Evolutionary conservation across 2,888 invertebrate genomes (phyloP), one percentile per base, ranked within the genome.

Genomic region (Rosalia funebris): DNA sequence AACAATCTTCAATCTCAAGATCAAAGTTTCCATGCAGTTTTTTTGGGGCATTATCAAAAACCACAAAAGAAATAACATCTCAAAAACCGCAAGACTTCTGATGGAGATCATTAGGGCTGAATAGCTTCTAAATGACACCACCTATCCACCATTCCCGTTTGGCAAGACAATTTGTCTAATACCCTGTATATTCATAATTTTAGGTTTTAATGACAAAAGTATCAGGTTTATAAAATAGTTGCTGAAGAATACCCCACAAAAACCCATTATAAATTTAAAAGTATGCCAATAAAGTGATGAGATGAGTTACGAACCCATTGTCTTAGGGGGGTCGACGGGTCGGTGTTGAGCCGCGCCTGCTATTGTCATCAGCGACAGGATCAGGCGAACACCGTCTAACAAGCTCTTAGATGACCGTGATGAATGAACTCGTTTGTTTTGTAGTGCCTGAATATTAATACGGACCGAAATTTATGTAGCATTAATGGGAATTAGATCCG

Each of bases 231-330:
- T 7, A 7, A 7, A 25, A 25, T 25, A 25, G 4, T 25, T 7
- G 25, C 4, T 25, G 25, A 25, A 34, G 34, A n/a, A n/a, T 10
- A 11, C 10, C 5, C 34, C 5, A n/a, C 3, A 55, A 15, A 54
- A 41, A 47, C 1, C 5, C 34, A 12, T 31, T 37, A 59, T 41
- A 20, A 46, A 47, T 55, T 17, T 10, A 56, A 48, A 19, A 36
- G 39, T 36, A 54, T 56, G 54, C 47, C 62, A 58, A 63, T 57
- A 54, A 57, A 61, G 63, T 48, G 63, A 63, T 63, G 63, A 45
- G 63, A 63, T 63, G 50, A 63, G 55, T 63, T 63, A 60, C 56
- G 44, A 55, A 37, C 31, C 53, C 36, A 61, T 63, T 63, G 63
- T 63, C 50, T 54, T 34, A 57, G 56, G 57, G n/a, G 60, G 57